Base-by-base conservation (phyloP, 2,797 vertebrate genomes). In the Aphelocoma californica region DNA sequence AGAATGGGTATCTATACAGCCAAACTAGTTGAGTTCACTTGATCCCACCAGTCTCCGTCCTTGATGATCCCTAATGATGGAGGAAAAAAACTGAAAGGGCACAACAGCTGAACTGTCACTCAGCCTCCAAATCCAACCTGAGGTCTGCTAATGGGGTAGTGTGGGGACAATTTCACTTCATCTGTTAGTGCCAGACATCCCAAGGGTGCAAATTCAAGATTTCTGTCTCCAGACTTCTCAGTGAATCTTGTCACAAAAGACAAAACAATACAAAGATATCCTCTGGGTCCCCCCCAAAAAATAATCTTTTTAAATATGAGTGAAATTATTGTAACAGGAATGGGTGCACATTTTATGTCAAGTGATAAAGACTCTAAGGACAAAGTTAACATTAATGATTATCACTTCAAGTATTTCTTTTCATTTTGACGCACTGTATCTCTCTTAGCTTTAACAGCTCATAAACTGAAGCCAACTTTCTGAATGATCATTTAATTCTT, bases 391-490 rank as follows among this genome's bases (percentile, higher is more conserved):
- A 29, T 74, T 72, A 88, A 61, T 65, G 64, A 89, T 91, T 84
- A 88, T 57, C 81, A 92, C 48, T 94, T 62, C 18, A 34, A 72
- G 64, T 64, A 69, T 91, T 93, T 79, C 64, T 94, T 96, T 95
- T 79, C 26, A 1, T 91, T 94, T 94, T 95, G 72, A 90, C 2
- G 0, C 92, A 86, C 78, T 82, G 45, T 92, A 94, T 88, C 88
- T 95, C 87, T 86, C 32, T 56, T 60, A 90, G 53, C 66, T 94
- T 97, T 97, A 97, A 96, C 97, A 97, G 96, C 28, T 97, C 96
- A 97, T 98, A 97, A 97, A 97, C 92, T 56, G 93, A 97, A 97
- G 89, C 77, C 94, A 97, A 86, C 96, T 97, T 98, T 97, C 85
- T 91, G 94, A 97, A 95, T 96, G 94, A 98, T 96, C 90, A 96